phyloP scores from a whole-genome alignment of 2,797 vertebrate species.

The Centroberyx gerrardi region DNA sequence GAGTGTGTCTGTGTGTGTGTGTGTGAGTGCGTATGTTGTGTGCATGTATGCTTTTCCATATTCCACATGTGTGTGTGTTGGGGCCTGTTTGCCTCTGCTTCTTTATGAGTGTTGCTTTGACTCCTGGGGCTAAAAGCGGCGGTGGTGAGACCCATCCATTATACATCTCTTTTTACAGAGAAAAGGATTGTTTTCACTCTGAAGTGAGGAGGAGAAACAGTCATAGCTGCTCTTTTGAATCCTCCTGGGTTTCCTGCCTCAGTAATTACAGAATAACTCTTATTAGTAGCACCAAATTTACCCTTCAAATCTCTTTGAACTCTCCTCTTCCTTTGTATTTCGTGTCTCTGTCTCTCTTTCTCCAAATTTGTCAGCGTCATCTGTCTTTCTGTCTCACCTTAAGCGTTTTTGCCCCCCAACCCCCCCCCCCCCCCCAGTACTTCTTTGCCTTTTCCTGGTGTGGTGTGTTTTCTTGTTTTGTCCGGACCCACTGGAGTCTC shows the following conservation, averaged over 20 bases:
- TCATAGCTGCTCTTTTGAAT: conserved; percentile 41
- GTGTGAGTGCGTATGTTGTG: conserved; percentile 27
- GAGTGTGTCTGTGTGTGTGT: conserved; percentile 46
- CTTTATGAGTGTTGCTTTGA: conserved; percentile 59
- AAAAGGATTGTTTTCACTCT: conserved; percentile 59
- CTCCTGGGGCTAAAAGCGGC: conserved; percentile 64
- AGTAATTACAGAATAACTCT: conserved; percentile 31
- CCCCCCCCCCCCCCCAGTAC: neutral
- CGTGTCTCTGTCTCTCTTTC: conserved; percentile 12
- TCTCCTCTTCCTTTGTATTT: conserved; percentile 33
- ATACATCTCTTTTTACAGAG: conserved; percentile 65
- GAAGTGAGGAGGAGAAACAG: conserved; percentile 53
- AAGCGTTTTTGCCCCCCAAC: neutral
- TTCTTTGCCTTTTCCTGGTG: conserved; percentile 52
- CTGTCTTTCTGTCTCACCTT: conserved; percentile 14
- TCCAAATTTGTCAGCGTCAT: conserved; percentile 30
- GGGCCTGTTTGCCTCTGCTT: conserved; percentile 51
- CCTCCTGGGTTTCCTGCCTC: neutral
- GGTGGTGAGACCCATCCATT: conserved; percentile 72
- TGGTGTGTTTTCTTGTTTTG: conserved; percentile 60
- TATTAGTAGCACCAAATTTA: conserved; percentile 5
- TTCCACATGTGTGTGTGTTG: conserved; percentile 39
- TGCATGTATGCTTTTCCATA: conserved; percentile 41
- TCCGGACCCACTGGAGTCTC: conserved; percentile 56
- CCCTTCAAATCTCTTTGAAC: conserved; percentile 19